Base-by-base conservation (phyloP, 2,113 vertebrate genomes). In the Actenoides hombroni region DNA sequence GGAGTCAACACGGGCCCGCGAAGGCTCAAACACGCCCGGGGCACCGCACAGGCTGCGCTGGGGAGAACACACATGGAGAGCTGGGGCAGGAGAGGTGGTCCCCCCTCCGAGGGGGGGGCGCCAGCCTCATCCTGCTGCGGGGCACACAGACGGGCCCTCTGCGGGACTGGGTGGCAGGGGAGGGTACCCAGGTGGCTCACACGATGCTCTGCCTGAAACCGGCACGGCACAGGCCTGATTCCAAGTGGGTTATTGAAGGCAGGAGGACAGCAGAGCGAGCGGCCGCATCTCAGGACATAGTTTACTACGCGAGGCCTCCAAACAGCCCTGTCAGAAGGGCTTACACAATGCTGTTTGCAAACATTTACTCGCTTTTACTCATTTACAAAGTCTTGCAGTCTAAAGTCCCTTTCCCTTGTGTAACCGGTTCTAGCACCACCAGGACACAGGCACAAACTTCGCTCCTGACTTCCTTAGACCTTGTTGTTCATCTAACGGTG, bases 301-400 rank as follows among this genome's bases (percentile, higher is more conserved):
- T 44, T 91, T 71, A 90, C 93, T 37, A 61, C 7, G 1, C 1
- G 54, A 69, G 63, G 24, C 53, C 67, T 79, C 65, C 51, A 21
- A 77, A n/a, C 23, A 85, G 68, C 51, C 28, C 54, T 19, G 15
- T 19, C 44, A 25, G 71, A 80, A 42, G 76, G 19, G 35, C 83
- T 97, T 95, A 91, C 95, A 83, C 92, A 97, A 97, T 2, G 2
- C 64, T 83, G 81, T 93, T 95, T 97, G 97, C 94, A 97, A 98
- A 96, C 95, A 94, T 97, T 97, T 97, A 96, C 97, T 96, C 28
- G 37, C 78, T 83, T 94, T 94, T 95, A 92, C 86, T 97, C 88
- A 94, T 95, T 97, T 92, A 97, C 97, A 21, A 94, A 94, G 91
- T 29, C 90, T 94, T 75, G 53, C 5, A 20, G 95, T 56, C 90